A percentile compares a stretch with the other conserved stretches of the same genome.
Evolutionary conservation across 2,888 invertebrate genomes (phyloP).

Genomic region (Phasia obesa): DNA sequence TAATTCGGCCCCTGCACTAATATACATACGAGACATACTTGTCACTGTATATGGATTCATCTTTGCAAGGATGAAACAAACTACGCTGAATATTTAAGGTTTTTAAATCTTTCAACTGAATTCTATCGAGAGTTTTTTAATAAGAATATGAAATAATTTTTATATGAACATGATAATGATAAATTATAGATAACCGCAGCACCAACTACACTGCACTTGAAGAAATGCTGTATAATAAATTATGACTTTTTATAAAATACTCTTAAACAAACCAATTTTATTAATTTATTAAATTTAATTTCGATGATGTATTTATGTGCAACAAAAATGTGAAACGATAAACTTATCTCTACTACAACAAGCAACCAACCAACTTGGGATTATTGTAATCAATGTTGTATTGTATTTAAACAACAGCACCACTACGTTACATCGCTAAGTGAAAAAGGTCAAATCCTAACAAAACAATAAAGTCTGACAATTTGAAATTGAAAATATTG

Average conservation of each 20-base stretch:
- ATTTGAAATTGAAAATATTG: background rate
- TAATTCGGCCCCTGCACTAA: no score
- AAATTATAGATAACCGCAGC: conserved; percentile 4
- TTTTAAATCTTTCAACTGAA: no score
- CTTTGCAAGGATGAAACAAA: no score
- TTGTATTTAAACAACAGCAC: background rate
- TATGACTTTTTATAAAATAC: conserved; percentile 45
- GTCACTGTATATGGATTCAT: no score
- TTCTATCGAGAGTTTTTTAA: no score
- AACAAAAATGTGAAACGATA: conserved; percentile 51
- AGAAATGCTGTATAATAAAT: conserved; percentile 37
- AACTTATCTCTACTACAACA: conserved; percentile 51
- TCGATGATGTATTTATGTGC: conserved; percentile 14
- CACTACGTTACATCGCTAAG: conserved; percentile 43
- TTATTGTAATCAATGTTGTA: conserved; percentile 13
- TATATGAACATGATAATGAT: background rate
- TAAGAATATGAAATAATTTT: no score
- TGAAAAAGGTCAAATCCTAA: conserved; percentile 61
- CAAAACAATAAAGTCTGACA: conserved; percentile 59
- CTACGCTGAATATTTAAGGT: no score
- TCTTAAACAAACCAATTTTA: conserved; percentile 43
- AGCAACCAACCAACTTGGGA: conserved; percentile 6
- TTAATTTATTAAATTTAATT: background rate
- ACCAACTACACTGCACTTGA: background rate
- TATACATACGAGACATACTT: no score